Evolutionary conservation across 2,888 invertebrate genomes (phyloP).

Genomic region (Deilephila porcellus): DNA sequence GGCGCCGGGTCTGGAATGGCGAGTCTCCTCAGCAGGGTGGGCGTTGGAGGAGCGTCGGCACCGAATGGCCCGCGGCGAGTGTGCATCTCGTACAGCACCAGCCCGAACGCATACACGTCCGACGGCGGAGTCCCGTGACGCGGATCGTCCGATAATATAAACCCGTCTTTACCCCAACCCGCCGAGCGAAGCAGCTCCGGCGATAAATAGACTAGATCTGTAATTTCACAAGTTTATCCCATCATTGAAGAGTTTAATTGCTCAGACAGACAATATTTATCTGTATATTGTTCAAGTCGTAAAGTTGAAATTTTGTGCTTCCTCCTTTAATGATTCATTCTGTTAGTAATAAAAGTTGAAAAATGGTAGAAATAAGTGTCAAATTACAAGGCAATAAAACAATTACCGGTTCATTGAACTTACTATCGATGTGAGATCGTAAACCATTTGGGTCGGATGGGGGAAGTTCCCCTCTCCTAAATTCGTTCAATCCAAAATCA

Average conservation of each 20-base stretch:
- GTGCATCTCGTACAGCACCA: constrained; percentile 95
- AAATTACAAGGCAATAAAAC: neutral
- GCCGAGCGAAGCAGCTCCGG: constrained; percentile 89
- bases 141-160: constrained; percentile 60
- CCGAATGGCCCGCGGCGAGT: constrained; percentile 95
- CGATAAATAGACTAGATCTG: constrained; percentile 91
- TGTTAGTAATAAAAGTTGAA: neutral
- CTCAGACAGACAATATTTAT: neutral
- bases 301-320: neutral
- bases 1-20: constrained; percentile 79
- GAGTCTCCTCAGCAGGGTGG: constrained; percentile 85
- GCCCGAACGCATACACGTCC: constrained; percentile 94
- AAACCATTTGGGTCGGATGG: constrained; percentile 85
- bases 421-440: constrained; percentile 89
- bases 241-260: neutral
- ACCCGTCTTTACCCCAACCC: constrained; percentile 71
- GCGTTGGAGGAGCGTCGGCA: constrained; percentile 87
- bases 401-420: constrained; percentile 50
- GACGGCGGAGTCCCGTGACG: constrained; percentile 88
- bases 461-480: constrained; percentile 90
- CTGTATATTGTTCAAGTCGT: neutral
- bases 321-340: neutral
- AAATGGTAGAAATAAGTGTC: neutral
- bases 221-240: neutral
- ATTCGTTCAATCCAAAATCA: constrained; percentile 95